phyloP scores from a whole-genome alignment of 2,113 vertebrate species.

The Cacatua alba region DNA sequence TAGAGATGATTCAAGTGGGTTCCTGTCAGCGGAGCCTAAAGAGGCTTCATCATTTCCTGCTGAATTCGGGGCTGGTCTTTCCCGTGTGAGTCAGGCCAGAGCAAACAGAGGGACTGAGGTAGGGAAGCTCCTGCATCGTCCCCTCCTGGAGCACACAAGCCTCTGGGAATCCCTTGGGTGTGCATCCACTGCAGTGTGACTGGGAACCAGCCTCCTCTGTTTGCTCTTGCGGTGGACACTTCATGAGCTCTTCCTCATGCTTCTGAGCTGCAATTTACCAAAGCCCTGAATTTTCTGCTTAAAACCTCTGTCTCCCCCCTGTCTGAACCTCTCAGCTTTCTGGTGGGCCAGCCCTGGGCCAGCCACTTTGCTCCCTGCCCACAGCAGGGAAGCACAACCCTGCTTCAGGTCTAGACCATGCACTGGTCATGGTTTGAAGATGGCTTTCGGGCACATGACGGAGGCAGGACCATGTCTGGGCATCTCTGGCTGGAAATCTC shows the following conservation, averaged over 20 bases:
- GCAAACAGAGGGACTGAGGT: fast-evolving
- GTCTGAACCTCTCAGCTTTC: neutral
- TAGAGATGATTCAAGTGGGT: neutral
- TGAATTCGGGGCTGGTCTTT: neutral
- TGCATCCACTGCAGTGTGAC: neutral
- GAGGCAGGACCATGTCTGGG: neutral
- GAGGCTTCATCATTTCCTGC: neutral
- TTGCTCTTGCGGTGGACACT: neutral
- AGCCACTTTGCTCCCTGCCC: neutral
- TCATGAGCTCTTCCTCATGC: neutral
- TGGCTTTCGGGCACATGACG: neutral
- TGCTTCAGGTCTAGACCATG: neutral
- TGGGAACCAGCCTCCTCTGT: neutral
- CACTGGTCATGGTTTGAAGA: neutral
- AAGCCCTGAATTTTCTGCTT: neutral
- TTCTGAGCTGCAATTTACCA: neutral
- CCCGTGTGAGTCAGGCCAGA: neutral
- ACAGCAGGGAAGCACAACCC: neutral
- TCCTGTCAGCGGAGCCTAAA: neutral
- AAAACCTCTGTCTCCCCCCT: neutral
- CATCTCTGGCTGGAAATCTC: neutral
- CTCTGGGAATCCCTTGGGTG: neutral
- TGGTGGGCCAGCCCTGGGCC: neutral
- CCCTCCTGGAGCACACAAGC: neutral
- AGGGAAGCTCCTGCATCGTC: neutral